phyloP scores from a whole-genome alignment of 2,888 invertebrate species.

The Piscicola geometra region DNA sequence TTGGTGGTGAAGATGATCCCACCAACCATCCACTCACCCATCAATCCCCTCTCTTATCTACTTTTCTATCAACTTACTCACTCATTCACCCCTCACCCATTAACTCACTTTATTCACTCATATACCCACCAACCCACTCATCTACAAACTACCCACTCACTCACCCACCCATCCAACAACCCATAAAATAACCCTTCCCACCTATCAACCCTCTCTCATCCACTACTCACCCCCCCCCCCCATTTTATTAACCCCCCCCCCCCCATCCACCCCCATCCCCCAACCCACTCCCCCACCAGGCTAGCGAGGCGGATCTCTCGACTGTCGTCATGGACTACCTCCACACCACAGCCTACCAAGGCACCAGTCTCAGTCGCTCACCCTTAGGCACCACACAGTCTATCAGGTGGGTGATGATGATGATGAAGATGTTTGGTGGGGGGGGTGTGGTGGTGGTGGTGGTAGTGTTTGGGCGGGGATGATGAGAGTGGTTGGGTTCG shows the following conservation, averaged over 20 bases:
- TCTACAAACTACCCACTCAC: background rate
- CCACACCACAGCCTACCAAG: constrained; percentile 38
- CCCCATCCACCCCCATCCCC: background rate
- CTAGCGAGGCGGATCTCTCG: constrained; percentile 21
- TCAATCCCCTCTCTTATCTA: no score
- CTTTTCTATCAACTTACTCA: background rate
- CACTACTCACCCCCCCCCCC: background rate
- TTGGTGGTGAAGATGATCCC: no score
- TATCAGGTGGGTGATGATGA: constrained; percentile 25
- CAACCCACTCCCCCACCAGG: constrained; percentile 5
- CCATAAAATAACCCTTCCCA: no score
- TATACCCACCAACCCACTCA: background rate
- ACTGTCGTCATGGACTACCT: constrained; percentile 34
- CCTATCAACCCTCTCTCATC: background rate
- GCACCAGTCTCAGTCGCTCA: constrained; percentile 28
- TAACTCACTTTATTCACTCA: background rate
- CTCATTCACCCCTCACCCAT: background rate
- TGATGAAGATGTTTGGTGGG: no score
- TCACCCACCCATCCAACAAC: background rate
- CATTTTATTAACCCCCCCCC: background rate
- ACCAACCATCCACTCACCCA: no score
- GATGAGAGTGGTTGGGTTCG: no score
- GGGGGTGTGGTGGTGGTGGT: no score
- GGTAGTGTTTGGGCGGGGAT: no score
- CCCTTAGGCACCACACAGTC: constrained; percentile 30